Base-by-base conservation (phyloP, 2,888 invertebrate species). In the Drosophila anomalata region DNA sequence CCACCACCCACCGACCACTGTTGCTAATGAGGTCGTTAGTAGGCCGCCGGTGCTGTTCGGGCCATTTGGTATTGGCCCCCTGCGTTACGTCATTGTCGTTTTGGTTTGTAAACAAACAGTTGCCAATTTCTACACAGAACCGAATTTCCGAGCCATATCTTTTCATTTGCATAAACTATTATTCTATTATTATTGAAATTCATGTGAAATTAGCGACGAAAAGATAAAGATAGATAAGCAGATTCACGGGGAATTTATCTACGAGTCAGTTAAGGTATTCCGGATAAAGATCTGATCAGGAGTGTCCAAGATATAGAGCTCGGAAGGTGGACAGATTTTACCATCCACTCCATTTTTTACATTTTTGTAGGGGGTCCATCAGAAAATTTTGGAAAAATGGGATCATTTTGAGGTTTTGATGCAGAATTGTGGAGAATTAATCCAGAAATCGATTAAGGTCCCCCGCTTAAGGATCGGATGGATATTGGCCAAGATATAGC, bases 21-120 rank as follows among this genome's bases (percentile, higher is more conserved):
- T 36, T 26, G 29, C 20, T 88, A 83, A 83, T 83, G 72, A 88
- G 75, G 73, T 73, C 77, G 82, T 82, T 87, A 63, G 75, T 79
- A 82, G 48, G 77, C 82, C 76, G 24, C 26, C 41, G 36, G 36
- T 50, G 62, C 62, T 24, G 47, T 47, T 50, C 54, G 50, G 31
- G 22, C 54, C 57, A 41, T 47, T 63, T 70, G 59, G 67, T 50
- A 42, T 39, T 57, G 17, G 63, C 29, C 69, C 56, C 56, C 31
- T 9, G 29, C 42, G 54, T 84, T 80, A 53, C 78, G 87, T 87
- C 85, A 84, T 67, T 54, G 48, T 29, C 29, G 39, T n/a, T 26
- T 39, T 31, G 22, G 7, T 50, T 24, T 33, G 57, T 42, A 22
- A 58, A 52, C 26, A 42, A 48, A 53, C 39, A 44, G 31, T 41